Evolutionary conservation across 2,888 invertebrate species (phyloP).

Genomic region (Macrophya annulata): DNA sequence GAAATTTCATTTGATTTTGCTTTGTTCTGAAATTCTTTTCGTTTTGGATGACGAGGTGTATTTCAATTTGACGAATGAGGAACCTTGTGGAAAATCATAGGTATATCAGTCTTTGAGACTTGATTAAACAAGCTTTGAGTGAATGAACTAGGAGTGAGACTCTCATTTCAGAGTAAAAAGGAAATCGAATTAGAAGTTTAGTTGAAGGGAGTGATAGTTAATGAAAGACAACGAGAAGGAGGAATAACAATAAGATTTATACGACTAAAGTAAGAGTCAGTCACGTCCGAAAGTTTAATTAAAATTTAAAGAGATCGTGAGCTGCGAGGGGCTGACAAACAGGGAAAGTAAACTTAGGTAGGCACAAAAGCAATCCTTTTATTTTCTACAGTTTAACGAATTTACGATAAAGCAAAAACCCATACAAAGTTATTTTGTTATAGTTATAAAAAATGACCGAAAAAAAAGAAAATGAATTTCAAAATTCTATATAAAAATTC

Average conservation of each 20-base stretch:
- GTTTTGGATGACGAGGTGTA: neutral
- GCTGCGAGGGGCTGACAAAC: neutral
- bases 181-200: slow-evolving; percentile 19
- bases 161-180: neutral
- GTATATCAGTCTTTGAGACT: neutral
- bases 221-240: slow-evolving; percentile 3
- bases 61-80: neutral
- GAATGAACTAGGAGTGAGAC: neutral
- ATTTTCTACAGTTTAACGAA: neutral
- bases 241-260: neutral
- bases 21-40: neutral
- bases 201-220: neutral
- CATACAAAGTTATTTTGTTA: neutral
- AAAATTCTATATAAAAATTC: neutral
- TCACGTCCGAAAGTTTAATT: neutral
- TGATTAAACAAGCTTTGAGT: neutral
- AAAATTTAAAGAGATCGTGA: neutral
- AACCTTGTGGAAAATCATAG: neutral
- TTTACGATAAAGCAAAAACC: neutral
- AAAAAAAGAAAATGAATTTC: neutral
- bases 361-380: neutral
- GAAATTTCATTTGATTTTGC: neutral
- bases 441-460: too few relatives aligned
- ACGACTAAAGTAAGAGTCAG: neutral
- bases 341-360: neutral